phyloP scores from a whole-genome alignment of 2,113 vertebrate species.

The Bujurquina vittata region DNA sequence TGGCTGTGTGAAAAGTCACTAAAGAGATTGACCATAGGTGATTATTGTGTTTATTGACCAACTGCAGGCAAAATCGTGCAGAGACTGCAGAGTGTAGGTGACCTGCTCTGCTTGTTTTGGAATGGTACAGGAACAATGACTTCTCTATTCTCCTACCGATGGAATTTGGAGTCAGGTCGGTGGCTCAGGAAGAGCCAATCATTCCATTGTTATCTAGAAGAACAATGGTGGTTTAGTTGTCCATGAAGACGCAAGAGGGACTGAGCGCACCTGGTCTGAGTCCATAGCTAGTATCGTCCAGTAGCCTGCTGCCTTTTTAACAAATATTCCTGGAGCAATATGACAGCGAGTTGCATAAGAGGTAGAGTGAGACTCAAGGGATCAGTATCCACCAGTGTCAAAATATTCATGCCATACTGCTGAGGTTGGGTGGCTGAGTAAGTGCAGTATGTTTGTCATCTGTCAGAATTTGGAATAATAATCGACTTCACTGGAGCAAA shows the following conservation, averaged over 20 bases:
- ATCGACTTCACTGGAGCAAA: slow-evolving; percentile 26
- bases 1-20: slow-evolving; percentile 12
- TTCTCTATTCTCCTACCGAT: slow-evolving; percentile 54
- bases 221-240: slow-evolving; percentile 64
- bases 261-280: slow-evolving; percentile 62
- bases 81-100: slow-evolving; percentile 22
- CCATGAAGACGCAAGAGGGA: slow-evolving; percentile 54
- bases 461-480: slow-evolving; percentile 46
- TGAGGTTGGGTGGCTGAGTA: slow-evolving; percentile 15
- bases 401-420: slow-evolving; percentile 45
- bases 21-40: slow-evolving; percentile 7
- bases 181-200: slow-evolving; percentile 68
- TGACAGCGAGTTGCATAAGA: slow-evolving; percentile 36
- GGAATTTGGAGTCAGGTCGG: slow-evolving; percentile 62
- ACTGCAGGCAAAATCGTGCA: slow-evolving; percentile 17
- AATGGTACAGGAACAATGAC: slow-evolving; percentile 51
- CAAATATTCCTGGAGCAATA: slow-evolving; percentile 40
- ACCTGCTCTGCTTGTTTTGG: slow-evolving; percentile 53
- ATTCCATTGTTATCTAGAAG: slow-evolving; percentile 68
- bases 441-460: slow-evolving; percentile 47
- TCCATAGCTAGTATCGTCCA: slow-evolving; percentile 15
- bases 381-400: slow-evolving; percentile 45
- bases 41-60: slow-evolving; percentile 28
- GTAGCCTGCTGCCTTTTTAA: slow-evolving; percentile 12
- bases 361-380: slow-evolving; percentile 17